A percentile compares a stretch with the other conserved stretches of the same genome.
Evolutionary conservation across 2,888 invertebrate genomes (phyloP).

Genomic region (Elmis aenea): DNA sequence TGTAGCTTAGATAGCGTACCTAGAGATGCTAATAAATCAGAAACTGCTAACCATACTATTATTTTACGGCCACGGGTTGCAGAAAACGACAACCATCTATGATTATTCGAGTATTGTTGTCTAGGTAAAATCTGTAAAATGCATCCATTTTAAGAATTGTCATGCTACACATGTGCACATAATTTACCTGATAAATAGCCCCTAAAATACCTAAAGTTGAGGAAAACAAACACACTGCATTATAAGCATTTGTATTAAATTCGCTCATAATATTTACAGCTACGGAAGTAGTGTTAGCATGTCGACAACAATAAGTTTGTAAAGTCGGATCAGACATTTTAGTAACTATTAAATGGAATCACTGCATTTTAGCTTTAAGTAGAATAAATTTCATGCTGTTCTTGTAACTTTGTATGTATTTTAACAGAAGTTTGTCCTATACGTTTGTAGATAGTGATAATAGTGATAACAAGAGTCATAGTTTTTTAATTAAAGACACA

Average conservation of each 20-base stretch:
- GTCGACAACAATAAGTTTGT: conserved; percentile 75
- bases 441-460: no score
- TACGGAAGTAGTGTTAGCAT: conserved; percentile 59
- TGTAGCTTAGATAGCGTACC: conserved; percentile 49
- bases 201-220: conserved; percentile 70
- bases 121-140: conserved; percentile 58
- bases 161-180: background rate
- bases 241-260: conserved; percentile 71
- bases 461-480: no score
- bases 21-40: conserved; percentile 71
- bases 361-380: no score
- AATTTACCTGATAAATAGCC: conserved; percentile 67
- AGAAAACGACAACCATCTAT: conserved; percentile 55
- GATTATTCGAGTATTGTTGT: conserved; percentile 49
- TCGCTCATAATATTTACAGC: conserved; percentile 63
- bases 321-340: conserved; percentile 78
- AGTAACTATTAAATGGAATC: no score
- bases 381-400: no score
- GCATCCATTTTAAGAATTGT: background rate
- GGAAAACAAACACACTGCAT: conserved; percentile 67
- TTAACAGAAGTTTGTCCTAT: no score
- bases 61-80: conserved; percentile 65
- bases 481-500: no score
- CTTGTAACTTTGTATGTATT: no score
- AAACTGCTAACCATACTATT: conserved; percentile 72